These are phyloP conservation scores for Neotoma lepida DNA, from an alignment of 2,113 vertebrate genomes.

Conservation along the genomic window DNA sequence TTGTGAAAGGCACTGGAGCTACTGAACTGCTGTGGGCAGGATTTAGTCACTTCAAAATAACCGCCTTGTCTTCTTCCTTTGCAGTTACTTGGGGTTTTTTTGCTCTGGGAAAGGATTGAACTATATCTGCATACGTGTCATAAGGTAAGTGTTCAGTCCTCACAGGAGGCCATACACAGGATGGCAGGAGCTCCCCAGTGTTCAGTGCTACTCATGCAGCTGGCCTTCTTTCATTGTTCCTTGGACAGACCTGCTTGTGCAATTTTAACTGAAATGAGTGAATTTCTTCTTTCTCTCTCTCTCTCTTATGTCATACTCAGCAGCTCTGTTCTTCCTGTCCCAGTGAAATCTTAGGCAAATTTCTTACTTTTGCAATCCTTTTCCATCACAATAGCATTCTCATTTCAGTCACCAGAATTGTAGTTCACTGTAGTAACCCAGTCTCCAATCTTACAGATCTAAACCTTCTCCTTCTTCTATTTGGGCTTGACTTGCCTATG, in stretches of 20 bases:
- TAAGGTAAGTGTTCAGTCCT: constrained; percentile 87
- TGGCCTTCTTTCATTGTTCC: not conserved
- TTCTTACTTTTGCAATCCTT: not conserved
- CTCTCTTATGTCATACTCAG: not conserved
- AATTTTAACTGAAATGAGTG: not conserved
- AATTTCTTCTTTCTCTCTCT: not conserved
- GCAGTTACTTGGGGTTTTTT: constrained; percentile 91
- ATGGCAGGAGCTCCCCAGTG: not conserved
- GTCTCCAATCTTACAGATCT: not conserved
- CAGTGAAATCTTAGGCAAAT: not conserved
- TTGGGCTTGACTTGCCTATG: not conserved
- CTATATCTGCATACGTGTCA: constrained; percentile 92
- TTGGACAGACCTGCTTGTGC: not conserved
- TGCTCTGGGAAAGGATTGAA: constrained; percentile 92
- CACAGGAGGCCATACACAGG: not conserved
- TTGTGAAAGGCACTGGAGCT: not conserved
- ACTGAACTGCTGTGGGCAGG: not conserved
- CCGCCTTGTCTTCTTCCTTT: constrained; percentile 64
- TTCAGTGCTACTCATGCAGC: not conserved
- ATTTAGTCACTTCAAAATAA: constrained; percentile 44
- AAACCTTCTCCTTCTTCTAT: not conserved
- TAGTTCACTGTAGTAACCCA: not conserved
- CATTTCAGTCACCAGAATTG: constrained; percentile 18
- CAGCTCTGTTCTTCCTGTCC: not conserved
- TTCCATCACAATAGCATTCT: constrained; percentile 35